These are phyloP conservation scores for Meandrusa payeni DNA, from an alignment of 2,888 invertebrate genomes.

Conservation along the genomic window DNA sequence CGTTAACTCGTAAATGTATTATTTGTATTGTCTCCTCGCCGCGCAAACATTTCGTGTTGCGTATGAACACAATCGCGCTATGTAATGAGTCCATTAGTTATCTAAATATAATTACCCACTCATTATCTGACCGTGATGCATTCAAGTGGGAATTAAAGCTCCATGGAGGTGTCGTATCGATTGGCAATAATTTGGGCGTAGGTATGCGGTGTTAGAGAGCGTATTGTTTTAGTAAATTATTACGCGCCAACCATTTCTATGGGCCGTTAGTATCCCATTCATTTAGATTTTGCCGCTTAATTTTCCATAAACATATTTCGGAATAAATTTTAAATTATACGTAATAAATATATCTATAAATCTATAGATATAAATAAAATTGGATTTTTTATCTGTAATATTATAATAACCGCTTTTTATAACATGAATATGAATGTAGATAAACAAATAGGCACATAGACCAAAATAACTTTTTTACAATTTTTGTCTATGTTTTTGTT, in stretches of 20 bases:
- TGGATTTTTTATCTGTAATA: too few relatives aligned
- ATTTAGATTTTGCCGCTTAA: not conserved
- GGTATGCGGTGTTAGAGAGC: slow-evolving; percentile 35
- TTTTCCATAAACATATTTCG: too few relatives aligned
- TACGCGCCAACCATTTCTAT: slow-evolving; percentile 30
- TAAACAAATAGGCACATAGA: too few relatives aligned
- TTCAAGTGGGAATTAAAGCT: slow-evolving; percentile 39
- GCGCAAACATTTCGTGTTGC: slow-evolving; percentile 24
- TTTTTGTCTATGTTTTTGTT: too few relatives aligned
- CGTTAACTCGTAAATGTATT: too few relatives aligned
- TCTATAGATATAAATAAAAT: too few relatives aligned
- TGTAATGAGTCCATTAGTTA: slow-evolving; percentile 7
- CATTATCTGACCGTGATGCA: slow-evolving; percentile 26
- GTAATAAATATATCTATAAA: too few relatives aligned
- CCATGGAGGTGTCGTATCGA: slow-evolving; percentile 46
- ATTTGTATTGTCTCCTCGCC: too few relatives aligned
- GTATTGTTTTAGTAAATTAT: slow-evolving; percentile 44
- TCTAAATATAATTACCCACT: slow-evolving; percentile 22
- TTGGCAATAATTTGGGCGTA: slow-evolving; percentile 50
- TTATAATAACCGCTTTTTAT: too few relatives aligned
- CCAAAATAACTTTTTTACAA: too few relatives aligned
- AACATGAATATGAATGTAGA: too few relatives aligned
- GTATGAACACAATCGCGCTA: slow-evolving; percentile 5
- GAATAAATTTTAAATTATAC: too few relatives aligned
- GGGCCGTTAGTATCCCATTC: slow-evolving; percentile 1